Conservation (phyloP, 2,113 vertebrate species). For the Paedocypris sp. region DNA sequence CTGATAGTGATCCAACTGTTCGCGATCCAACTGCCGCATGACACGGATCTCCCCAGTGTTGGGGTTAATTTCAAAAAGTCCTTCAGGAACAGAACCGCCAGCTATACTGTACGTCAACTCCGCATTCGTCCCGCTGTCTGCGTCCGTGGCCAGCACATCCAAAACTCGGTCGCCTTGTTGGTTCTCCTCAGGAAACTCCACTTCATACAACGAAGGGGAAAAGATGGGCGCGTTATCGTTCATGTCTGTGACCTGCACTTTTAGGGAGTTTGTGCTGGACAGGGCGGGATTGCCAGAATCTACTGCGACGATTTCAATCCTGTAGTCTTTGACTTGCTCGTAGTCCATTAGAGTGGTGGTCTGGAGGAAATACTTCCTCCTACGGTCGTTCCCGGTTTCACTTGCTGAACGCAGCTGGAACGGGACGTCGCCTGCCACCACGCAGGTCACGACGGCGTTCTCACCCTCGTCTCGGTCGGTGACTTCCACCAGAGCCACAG, state of each 20-base stretch:
- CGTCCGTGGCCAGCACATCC: slow-evolving; percentile 74
- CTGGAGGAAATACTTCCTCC: slow-evolving; percentile 94
- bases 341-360: slow-evolving; percentile 88
- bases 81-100: slow-evolving; percentile 58
- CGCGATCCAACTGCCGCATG: slow-evolving; percentile 78
- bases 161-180: slow-evolving; percentile 76
- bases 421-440: slow-evolving; percentile 86
- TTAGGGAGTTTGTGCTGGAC: slow-evolving; percentile 92
- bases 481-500: slow-evolving; percentile 91
- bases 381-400: slow-evolving; percentile 80
- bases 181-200: slow-evolving; percentile 83
- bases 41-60: slow-evolving; percentile 78
- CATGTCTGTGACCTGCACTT: slow-evolving; percentile 86
- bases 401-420: slow-evolving; percentile 88
- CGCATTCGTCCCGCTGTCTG: slow-evolving; percentile 84
- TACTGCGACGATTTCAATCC: slow-evolving; percentile 89
- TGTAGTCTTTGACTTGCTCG: slow-evolving; percentile 80
- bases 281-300: slow-evolving; percentile 92
- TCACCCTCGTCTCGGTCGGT: slow-evolving; percentile 90
- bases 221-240: slow-evolving; percentile 88
- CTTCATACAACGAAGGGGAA: slow-evolving; percentile 73
- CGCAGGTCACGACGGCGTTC: slow-evolving; percentile 88
- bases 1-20: slow-evolving; percentile 76
- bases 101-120: slow-evolving; percentile 80
- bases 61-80: slow-evolving; percentile 75